Conservation (phyloP, 1,140 invertebrate species). For the Chymomyza costata region DNA sequence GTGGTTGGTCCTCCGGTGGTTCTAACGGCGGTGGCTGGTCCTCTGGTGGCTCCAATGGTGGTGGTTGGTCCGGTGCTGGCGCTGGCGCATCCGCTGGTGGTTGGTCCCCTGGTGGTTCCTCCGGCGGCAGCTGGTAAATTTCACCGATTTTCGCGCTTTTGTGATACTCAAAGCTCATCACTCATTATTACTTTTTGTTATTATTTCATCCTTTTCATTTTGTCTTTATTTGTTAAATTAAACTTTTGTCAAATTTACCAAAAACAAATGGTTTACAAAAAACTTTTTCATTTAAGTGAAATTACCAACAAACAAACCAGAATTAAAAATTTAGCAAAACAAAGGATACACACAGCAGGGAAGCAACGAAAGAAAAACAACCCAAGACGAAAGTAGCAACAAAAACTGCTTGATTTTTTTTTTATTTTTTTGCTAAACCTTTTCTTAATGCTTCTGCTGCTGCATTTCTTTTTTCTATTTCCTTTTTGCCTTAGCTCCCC, state of each 20-base stretch:
- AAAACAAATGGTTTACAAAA: constrained; percentile 45
- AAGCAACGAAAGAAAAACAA: constrained; percentile 17
- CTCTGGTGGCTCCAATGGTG: constrained; percentile 15
- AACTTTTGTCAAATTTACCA: constrained; percentile 21
- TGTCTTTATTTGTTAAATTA: constrained; percentile 49
- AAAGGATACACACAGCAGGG: too few relatives aligned
- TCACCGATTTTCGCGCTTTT: constrained; percentile 13
- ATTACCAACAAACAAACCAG: constrained; percentile 30
- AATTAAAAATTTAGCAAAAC: constrained; percentile 17
- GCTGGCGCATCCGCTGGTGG: constrained; percentile 16
- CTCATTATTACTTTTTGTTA: too few relatives aligned
- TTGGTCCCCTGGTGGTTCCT: constrained; percentile 29
- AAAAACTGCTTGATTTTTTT: too few relatives aligned
- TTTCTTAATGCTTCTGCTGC: constrained; percentile 4
- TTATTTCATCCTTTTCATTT: constrained; percentile 29
- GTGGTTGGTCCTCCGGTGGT: constrained; percentile 8
- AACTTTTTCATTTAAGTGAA: constrained; percentile 61
- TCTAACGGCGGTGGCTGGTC: constrained; percentile 41
- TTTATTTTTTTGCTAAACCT: too few relatives aligned
- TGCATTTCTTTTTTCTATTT: constrained; percentile 5
- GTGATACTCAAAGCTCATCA: constrained; percentile 40
- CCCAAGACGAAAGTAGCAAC: too few relatives aligned
- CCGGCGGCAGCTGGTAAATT: constrained; percentile 50
- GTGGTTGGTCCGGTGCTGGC: constrained; percentile 28
- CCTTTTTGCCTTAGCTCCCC: constrained; percentile 1